Percentiles rank a stretch among this genome's conserved stretches.
These are phyloP conservation scores for Paralinhomoeus sp. DNA, from an alignment of 2,888 invertebrate genomes.

Conservation along the genomic window DNA sequence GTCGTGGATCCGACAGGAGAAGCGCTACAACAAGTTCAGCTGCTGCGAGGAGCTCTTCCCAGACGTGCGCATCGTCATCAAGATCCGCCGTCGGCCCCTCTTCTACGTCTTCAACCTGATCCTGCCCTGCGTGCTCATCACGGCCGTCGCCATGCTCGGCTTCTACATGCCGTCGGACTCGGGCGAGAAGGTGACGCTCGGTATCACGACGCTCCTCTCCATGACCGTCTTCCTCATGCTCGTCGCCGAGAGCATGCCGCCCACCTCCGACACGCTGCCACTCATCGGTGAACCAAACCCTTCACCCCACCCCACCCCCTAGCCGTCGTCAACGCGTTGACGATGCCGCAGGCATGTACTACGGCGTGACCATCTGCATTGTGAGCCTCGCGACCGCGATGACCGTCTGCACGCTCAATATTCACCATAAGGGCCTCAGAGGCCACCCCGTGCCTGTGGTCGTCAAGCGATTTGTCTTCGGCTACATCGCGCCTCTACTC, in stretches of 20 bases:
- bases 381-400: constrained; percentile 33
- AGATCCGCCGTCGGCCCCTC: constrained; percentile 49
- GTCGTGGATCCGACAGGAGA: constrained; percentile 18
- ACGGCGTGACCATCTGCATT: constrained; percentile 36
- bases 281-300: constrained; percentile 45
- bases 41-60: constrained; percentile 56
- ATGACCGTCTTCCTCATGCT: constrained; percentile 73
- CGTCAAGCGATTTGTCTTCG: constrained; percentile 18
- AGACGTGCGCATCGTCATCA: constrained; percentile 39
- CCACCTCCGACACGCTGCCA: constrained; percentile 56
- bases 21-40: constrained; percentile 49
- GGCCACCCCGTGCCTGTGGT: constrained; percentile 18
- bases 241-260: constrained; percentile 57
- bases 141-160: constrained; percentile 58
- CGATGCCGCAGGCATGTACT: constrained; percentile 32
- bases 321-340: neutral
- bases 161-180: constrained; percentile 70
- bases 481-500: constrained; percentile 13
- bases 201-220: constrained; percentile 60
- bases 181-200: constrained; percentile 44
- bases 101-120: constrained; percentile 52
- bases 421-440: constrained; percentile 35
- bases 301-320: neutral
- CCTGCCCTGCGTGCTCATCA: constrained; percentile 57
- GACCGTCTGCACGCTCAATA: constrained; percentile 59